These are phyloP conservation scores for Psittacula cyanocephala DNA, from an alignment of 2,113 vertebrate species.

Conservation along the genomic window DNA sequence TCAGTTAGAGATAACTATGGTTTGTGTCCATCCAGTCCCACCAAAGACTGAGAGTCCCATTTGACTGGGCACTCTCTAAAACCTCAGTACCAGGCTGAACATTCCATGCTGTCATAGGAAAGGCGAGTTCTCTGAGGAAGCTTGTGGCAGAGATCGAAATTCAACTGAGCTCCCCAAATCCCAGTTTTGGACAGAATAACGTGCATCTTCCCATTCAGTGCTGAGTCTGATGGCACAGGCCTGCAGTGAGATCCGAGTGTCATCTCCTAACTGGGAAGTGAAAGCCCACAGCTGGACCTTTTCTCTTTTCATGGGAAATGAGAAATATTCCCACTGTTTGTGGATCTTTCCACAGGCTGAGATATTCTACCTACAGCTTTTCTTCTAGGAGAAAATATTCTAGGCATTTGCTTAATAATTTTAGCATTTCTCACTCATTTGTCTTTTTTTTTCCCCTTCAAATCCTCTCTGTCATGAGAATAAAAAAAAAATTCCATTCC, in stretches of 20 bases:
- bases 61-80: neutral
- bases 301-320: slow-evolving; percentile 7
- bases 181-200: neutral
- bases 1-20: neutral
- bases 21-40: neutral
- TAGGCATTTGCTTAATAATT: slow-evolving; percentile 51
- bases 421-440: slow-evolving; percentile 30
- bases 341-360: neutral
- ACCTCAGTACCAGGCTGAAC: neutral
- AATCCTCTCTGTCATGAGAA: slow-evolving; percentile 18
- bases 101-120: neutral
- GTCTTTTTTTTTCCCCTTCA: slow-evolving; percentile 45
- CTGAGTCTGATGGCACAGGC: neutral
- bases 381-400: slow-evolving; percentile 29
- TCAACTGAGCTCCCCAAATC: neutral
- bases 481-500: slow-evolving; percentile 54
- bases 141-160: neutral
- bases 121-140: neutral
- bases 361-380: slow-evolving; percentile 11
- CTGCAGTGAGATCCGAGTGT: neutral
- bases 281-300: neutral
- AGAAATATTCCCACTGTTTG: neutral
- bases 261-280: neutral
- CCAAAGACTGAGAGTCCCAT: neutral
- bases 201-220: fast-evolving